Evolutionary conservation across 2,888 invertebrate genomes (phyloP).

Genomic region (Yponomeuta cagnagella): DNA sequence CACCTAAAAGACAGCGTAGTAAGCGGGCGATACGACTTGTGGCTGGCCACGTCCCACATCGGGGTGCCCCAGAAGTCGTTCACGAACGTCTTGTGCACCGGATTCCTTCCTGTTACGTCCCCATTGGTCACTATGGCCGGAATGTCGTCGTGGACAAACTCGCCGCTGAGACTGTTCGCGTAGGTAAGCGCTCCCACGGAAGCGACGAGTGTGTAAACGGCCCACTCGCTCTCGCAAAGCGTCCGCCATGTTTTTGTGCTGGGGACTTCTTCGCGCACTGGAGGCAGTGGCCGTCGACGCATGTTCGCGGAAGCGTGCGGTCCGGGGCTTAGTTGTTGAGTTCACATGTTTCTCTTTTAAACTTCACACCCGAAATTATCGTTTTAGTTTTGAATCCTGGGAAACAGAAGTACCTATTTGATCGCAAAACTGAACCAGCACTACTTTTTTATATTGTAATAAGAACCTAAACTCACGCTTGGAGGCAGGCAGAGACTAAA

Average conservation of each 20-base stretch:
- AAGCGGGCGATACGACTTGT: conserved; percentile 91
- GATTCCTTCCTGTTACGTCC: conserved; percentile 83
- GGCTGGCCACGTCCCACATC: conserved; percentile 87
- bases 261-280: conserved; percentile 62
- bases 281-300: conserved; percentile 65
- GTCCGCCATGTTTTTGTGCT: conserved; percentile 46
- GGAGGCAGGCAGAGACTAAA: too few species aligned
- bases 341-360: not conserved
- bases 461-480: not conserved
- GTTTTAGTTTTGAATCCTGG: not conserved
- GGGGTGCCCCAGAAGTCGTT: conserved; percentile 95
- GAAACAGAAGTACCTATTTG: too few species aligned
- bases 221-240: conserved; percentile 72
- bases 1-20: conserved; percentile 90
- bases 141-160: conserved; percentile 92
- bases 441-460: not conserved
- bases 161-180: conserved; percentile 83
- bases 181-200: conserved; percentile 82
- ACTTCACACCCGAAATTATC: not conserved
- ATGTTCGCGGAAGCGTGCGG: conserved; percentile 36
- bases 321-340: not conserved
- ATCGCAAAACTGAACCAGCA: conserved; percentile 7
- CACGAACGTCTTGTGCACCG: conserved; percentile 78
- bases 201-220: conserved; percentile 78
- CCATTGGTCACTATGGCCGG: conserved; percentile 88